Conservation (phyloP, 2,888 invertebrate genomes). For the Empis stercorea region DNA sequence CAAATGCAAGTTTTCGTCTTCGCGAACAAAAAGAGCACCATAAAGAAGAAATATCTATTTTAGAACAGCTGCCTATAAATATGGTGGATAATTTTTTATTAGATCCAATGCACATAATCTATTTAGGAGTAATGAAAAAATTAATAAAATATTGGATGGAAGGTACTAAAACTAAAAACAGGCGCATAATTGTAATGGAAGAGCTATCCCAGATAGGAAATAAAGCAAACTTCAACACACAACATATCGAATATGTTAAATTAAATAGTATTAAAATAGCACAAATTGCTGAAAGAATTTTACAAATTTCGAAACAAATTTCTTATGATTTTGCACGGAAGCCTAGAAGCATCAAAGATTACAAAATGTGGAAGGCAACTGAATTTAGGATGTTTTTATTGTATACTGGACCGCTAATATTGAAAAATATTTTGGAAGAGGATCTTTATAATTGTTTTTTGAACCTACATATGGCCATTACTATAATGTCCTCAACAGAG, state of each 20-base stretch:
- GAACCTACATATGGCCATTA: neutral
- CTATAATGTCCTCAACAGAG: neutral
- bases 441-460: neutral
- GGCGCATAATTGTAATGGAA: no score
- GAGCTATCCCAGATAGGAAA: no score
- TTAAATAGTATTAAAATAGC: no score
- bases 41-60: no score
- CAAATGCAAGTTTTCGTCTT: no score
- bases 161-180: neutral
- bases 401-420: slow-evolving; percentile 1
- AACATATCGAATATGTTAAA: no score
- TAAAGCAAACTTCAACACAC: neutral
- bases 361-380: neutral
- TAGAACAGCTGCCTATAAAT: no score
- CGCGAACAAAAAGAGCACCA: no score
- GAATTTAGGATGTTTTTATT: neutral
- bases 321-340: no score
- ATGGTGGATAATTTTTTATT: neutral
- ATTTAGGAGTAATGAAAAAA: slow-evolving; percentile 1
- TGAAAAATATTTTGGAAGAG: neutral
- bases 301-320: no score
- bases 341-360: no score
- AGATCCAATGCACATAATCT: neutral
- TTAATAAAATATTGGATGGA: neutral
- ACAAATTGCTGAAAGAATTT: no score